Conservation (phyloP, 2,888 invertebrate species). For the Palloptera scutellata region DNA sequence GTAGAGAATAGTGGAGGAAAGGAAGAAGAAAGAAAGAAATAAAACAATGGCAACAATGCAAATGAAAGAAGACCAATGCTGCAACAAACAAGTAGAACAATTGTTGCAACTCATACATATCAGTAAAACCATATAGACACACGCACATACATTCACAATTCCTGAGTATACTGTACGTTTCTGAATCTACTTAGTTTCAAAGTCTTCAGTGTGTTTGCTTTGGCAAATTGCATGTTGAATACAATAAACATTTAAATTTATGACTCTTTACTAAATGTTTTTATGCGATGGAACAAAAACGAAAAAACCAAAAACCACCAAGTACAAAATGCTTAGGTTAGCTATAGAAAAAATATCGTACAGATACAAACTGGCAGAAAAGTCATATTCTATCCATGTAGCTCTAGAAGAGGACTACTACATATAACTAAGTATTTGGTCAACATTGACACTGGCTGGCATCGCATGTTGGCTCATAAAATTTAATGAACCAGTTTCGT, state of each 20-base stretch:
- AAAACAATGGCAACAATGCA: conserved; percentile 15
- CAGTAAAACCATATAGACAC: not conserved
- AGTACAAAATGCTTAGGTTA: too few relatives aligned
- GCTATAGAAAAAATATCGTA: too few relatives aligned
- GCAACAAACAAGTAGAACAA: conserved; percentile 9
- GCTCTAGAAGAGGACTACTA: too few relatives aligned
- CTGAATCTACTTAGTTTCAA: not conserved
- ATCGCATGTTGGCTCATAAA: too few relatives aligned
- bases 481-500: too few relatives aligned
- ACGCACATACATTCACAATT: conserved; percentile 5
- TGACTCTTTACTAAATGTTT: conserved; percentile 31
- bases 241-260: conserved; percentile 51
- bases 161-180: not conserved
- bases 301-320: too few relatives aligned
- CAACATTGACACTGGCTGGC: too few relatives aligned
- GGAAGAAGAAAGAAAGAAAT: conserved; percentile 4
- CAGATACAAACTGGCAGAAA: too few relatives aligned
- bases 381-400: too few relatives aligned
- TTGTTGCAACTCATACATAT: conserved; percentile 9
- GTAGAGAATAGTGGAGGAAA: not conserved
- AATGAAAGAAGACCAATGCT: conserved; percentile 23
- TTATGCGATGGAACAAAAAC: too few relatives aligned
- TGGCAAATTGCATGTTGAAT: conserved; percentile 46
- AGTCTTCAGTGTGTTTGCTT: conserved; percentile 36
- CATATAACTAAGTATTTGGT: too few relatives aligned